phyloP scores from a whole-genome alignment of 2,888 invertebrate species.

The Aphidoletes aphidimyza region DNA sequence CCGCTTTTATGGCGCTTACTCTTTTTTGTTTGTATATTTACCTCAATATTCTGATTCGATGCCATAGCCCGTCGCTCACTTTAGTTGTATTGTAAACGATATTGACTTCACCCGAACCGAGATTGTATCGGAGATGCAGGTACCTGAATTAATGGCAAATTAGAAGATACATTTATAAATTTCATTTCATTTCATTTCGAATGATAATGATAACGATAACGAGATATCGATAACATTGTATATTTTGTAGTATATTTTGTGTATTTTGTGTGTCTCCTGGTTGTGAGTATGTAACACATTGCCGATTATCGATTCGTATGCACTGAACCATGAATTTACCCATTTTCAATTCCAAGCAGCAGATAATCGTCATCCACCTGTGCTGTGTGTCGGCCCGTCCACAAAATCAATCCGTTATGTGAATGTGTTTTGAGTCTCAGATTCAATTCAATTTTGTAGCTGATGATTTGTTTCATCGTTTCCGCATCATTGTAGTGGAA shows the following conservation, averaged over 20 bases:
- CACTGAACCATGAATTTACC: slow-evolving; percentile 63
- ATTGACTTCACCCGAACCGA: slow-evolving; percentile 87
- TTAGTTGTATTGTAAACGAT: slow-evolving; percentile 86
- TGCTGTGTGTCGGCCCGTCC: slow-evolving; percentile 79
- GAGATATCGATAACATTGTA: no score
- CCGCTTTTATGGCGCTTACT: no score
- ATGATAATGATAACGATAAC: not conserved
- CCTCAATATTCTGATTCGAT: slow-evolving; percentile 80
- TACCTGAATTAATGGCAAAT: slow-evolving; percentile 60
- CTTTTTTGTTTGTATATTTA: slow-evolving; percentile 63
- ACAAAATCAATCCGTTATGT: slow-evolving; percentile 80
- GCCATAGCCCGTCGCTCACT: slow-evolving; percentile 89
- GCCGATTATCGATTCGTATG: not conserved
- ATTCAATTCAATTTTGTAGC: slow-evolving; percentile 88
- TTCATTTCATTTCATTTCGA: not conserved
- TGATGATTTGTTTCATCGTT: slow-evolving; percentile 85
- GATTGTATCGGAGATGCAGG: slow-evolving; percentile 77
- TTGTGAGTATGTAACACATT: no score
- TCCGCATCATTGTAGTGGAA: slow-evolving; percentile 88
- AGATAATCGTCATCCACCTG: slow-evolving; percentile 80
- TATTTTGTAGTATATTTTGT: no score
- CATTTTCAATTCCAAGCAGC: slow-evolving; percentile 84
- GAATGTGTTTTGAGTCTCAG: slow-evolving; percentile 82
- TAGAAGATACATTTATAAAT: slow-evolving; percentile 42
- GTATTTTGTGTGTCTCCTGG: no score